Evolutionary conservation across 2,888 invertebrate species (phyloP).

Genomic region (Escarpia spicata): DNA sequence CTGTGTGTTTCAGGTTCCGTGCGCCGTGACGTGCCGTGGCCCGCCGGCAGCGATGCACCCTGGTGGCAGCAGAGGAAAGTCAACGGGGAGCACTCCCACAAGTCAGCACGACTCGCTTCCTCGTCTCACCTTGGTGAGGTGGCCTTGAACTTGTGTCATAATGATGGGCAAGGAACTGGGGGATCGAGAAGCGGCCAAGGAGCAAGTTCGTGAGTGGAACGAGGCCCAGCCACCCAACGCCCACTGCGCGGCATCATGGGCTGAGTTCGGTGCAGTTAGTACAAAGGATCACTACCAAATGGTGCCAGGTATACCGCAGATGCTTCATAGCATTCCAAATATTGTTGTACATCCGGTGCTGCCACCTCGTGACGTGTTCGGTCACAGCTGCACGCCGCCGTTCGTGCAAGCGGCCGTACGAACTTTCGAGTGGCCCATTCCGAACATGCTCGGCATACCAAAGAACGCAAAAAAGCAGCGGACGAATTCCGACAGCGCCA

Average conservation of each 20-base stretch:
- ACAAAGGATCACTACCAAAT: neutral
- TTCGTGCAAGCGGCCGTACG: slow-evolving; percentile 23
- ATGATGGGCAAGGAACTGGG: slow-evolving; percentile 13
- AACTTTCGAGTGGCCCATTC: neutral
- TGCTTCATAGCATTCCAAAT: slow-evolving; percentile 28
- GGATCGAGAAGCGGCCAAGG: neutral
- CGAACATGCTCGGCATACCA: slow-evolving; percentile 25
- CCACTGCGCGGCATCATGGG: neutral
- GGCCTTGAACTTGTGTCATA: slow-evolving; percentile 12
- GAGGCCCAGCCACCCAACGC: neutral
- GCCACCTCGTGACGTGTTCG: slow-evolving; percentile 29
- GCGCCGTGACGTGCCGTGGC: neutral
- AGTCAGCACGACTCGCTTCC: neutral
- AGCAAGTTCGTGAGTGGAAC: neutral
- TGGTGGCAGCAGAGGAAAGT: neutral
- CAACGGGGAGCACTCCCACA: neutral
- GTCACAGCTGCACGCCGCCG: slow-evolving; percentile 34
- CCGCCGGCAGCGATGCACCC: neutral
- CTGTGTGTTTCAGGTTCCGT: neutral
- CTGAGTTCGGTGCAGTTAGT: neutral
- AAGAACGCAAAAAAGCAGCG: slow-evolving; percentile 28
- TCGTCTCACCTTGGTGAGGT: neutral
- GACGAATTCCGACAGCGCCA: slow-evolving; percentile 38
- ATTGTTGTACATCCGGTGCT: slow-evolving; percentile 31
- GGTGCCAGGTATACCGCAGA: neutral